Conservation (phyloP, 2,113 vertebrate genomes). For the Archocentrus centrarchus region DNA sequence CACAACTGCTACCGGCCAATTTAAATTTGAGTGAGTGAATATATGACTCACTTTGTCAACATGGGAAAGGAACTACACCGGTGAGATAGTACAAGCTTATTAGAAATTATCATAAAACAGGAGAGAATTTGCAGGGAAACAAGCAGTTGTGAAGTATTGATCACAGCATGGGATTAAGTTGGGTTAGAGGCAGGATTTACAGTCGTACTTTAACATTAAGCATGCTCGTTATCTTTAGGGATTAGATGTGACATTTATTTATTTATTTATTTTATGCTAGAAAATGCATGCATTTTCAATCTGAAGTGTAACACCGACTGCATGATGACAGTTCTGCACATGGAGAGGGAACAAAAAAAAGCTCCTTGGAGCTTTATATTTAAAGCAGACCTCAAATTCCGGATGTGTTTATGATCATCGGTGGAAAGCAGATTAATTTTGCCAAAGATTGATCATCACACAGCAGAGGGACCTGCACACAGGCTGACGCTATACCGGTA, state of each 20-base stretch:
- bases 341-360: neutral
- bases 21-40: slow-evolving; percentile 21
- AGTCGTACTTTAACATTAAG: slow-evolving; percentile 53
- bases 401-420: neutral
- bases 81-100: slow-evolving; percentile 56
- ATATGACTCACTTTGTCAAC: slow-evolving; percentile 48
- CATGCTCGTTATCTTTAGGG: slow-evolving; percentile 30
- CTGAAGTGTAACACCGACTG: neutral
- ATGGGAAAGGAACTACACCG: slow-evolving; percentile 16
- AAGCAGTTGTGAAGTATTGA: slow-evolving; percentile 58
- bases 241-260: slow-evolving; percentile 57
- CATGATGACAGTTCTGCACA: slow-evolving; percentile 14
- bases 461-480: neutral
- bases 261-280: slow-evolving; percentile 16
- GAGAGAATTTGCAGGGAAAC: slow-evolving; percentile 58
- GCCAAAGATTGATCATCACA: neutral
- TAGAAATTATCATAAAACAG: slow-evolving; percentile 69
- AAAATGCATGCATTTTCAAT: slow-evolving; percentile 41
- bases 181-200: slow-evolving; percentile 65
- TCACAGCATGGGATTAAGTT: slow-evolving; percentile 68
- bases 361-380: slow-evolving; percentile 17
- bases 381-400: slow-evolving; percentile 19
- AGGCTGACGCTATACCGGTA: neutral
- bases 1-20: slow-evolving; percentile 12
- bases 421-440: neutral